Evolutionary conservation across 2,797 vertebrate genomes (phyloP).

Genomic region (Tenualosa ilisha): DNA sequence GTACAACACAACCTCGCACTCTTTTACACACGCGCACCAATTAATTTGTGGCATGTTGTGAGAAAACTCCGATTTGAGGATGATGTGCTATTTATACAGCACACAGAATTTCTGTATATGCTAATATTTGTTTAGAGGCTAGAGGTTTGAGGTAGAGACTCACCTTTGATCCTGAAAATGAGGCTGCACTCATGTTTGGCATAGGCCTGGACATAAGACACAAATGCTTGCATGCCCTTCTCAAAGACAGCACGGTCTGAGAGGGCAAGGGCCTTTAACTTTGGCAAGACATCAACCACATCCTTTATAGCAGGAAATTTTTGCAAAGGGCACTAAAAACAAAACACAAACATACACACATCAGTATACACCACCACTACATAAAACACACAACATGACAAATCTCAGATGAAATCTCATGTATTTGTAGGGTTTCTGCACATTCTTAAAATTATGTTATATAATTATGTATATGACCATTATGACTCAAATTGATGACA

Average conservation of each 20-base stretch:
- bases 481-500: too few relatives aligned
- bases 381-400: background rate
- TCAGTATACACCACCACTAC: background rate
- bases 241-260: conserved; percentile 90
- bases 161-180: conserved; percentile 95
- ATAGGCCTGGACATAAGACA: conserved; percentile 89
- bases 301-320: conserved; percentile 72
- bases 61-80: too few relatives aligned
- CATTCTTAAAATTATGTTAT: too few relatives aligned
- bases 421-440: too few relatives aligned
- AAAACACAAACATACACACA: background rate
- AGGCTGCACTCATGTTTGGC: conserved; percentile 94
- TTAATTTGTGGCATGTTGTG: too few relatives aligned
- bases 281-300: conserved; percentile 82
- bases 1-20: too few relatives aligned
- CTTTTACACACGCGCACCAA: too few relatives aligned
- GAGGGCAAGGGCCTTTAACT: conserved; percentile 80
- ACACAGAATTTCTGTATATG: background rate
- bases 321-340: conserved; percentile 87
- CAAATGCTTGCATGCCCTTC: conserved; percentile 89
- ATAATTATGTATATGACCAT: too few relatives aligned
- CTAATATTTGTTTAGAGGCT: background rate
- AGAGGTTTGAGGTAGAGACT: conserved; percentile 20
- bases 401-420: too few relatives aligned
- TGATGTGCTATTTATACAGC: too few relatives aligned